Conservation (phyloP, 2,888 invertebrate species). For the Trichopria drosophilae region DNA sequence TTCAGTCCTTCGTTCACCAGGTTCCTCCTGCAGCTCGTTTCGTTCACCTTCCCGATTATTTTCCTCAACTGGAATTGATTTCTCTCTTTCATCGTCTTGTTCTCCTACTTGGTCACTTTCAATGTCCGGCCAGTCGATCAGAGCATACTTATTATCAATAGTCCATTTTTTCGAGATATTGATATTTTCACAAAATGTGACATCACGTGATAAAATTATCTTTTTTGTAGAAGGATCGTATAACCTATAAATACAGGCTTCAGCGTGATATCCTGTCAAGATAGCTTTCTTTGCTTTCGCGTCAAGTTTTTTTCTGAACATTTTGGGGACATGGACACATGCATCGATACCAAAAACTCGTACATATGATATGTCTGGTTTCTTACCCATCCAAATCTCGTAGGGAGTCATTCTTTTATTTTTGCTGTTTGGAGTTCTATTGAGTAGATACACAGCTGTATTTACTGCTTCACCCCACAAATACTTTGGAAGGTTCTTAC, state of each 20-base stretch:
- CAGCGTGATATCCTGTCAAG: slow-evolving; percentile 30
- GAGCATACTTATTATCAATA: too few relatives aligned
- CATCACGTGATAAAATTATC: slow-evolving; percentile 36
- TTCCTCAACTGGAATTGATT: too few relatives aligned
- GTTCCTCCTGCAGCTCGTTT: too few relatives aligned
- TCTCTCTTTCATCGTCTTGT: too few relatives aligned
- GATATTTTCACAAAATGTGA: slow-evolving; percentile 39
- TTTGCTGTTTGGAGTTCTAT: slow-evolving; percentile 11
- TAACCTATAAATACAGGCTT: slow-evolving; percentile 37
- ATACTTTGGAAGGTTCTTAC: slow-evolving; percentile 12
- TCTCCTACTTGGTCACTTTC: too few relatives aligned
- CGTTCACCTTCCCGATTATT: too few relatives aligned
- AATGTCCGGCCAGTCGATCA: too few relatives aligned
- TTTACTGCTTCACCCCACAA: slow-evolving; percentile 39
- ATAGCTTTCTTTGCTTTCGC: slow-evolving; percentile 26
- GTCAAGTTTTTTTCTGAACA: too few relatives aligned
- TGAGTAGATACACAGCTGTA: slow-evolving; percentile 37
- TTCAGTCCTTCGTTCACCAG: too few relatives aligned
- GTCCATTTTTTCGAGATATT: too few relatives aligned
- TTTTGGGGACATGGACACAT: slow-evolving; percentile 32
- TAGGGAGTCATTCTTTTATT: not conserved
- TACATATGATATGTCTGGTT: too few relatives aligned
- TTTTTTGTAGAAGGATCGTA: slow-evolving; percentile 35
- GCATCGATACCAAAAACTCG: slow-evolving; percentile 34
- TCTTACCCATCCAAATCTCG: too few relatives aligned